Percentiles rank a stretch among this genome's conserved stretches.
These are phyloP conservation scores for Progne subis DNA, from an alignment of 2,113 vertebrate genomes.

Conservation along the genomic window DNA sequence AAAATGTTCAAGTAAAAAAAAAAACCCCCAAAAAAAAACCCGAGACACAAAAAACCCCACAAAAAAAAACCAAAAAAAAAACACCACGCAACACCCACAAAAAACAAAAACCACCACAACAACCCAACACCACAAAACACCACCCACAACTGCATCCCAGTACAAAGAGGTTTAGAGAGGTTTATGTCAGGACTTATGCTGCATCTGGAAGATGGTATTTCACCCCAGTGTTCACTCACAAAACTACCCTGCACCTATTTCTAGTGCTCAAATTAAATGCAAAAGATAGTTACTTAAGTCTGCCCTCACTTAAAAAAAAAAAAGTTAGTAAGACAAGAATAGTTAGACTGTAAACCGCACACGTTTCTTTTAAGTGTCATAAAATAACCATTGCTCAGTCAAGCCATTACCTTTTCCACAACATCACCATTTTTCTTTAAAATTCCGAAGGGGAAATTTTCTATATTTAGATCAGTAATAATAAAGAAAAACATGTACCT, in stretches of 20 bases:
- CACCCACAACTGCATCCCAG: neutral
- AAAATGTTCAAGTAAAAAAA: neutral
- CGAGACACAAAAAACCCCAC: too few relatives aligned
- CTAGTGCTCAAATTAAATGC: neutral
- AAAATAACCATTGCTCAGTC: conserved; percentile 93
- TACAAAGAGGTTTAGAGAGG: neutral
- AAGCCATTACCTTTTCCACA: conserved; percentile 87
- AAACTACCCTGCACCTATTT: conserved; percentile 20
- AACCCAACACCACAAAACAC: too few relatives aligned
- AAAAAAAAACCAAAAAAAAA: rapidly evolving
- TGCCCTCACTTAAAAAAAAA: neutral
- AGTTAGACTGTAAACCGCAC: neutral
- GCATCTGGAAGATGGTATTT: neutral
- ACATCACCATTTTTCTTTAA: conserved; percentile 81
- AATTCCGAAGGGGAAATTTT: conserved; percentile 93
- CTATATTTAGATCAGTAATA: conserved; percentile 98
- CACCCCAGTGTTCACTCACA: neutral
- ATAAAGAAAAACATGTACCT: conserved; percentile 99
- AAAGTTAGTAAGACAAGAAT: neutral
- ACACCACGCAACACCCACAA: too few relatives aligned
- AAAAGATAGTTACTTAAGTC: neutral
- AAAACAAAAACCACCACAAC: too few relatives aligned
- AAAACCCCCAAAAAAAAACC: neutral
- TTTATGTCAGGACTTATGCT: neutral
- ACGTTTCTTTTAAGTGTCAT: conserved; percentile 36